phyloP scores from a whole-genome alignment of 2,797 vertebrate genomes.

The Alectoris magna region DNA sequence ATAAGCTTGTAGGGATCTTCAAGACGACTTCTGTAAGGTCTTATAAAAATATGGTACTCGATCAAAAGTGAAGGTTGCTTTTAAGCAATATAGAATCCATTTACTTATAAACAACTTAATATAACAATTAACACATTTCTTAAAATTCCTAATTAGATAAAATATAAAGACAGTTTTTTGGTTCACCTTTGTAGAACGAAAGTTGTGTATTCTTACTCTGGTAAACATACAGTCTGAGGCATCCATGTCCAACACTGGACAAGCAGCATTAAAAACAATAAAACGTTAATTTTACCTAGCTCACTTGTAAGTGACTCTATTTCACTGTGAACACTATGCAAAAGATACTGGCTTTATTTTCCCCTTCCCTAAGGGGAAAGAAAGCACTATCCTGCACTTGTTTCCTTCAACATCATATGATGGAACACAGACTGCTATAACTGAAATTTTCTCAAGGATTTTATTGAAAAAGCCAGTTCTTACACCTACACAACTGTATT shows the following conservation, averaged over 20 bases:
- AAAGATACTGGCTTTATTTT: not conserved
- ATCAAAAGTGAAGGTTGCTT: not conserved
- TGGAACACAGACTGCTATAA: not conserved
- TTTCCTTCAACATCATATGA: not conserved
- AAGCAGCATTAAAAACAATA: not conserved
- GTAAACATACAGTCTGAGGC: not conserved
- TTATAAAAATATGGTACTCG: not conserved
- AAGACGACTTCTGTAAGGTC: not conserved
- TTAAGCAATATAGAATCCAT: not conserved
- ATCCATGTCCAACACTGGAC: not conserved
- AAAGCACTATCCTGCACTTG: not conserved
- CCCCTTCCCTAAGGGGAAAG: conserved; percentile 1
- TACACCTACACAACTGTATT: conserved; percentile 84
- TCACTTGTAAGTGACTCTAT: not conserved
- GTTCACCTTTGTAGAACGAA: not conserved
- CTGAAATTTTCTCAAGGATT: not conserved
- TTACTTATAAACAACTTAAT: not conserved
- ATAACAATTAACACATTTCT: not conserved
- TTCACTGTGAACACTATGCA: not conserved
- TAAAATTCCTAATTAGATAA: not conserved
- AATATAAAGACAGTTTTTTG: not conserved
- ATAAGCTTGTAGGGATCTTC: not conserved
- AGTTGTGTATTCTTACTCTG: not conserved
- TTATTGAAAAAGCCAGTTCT: conserved; percentile 3
- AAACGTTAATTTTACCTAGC: not conserved